phyloP scores from a whole-genome alignment of 2,888 invertebrate species.

The Mongoloraphidia duomilia region DNA sequence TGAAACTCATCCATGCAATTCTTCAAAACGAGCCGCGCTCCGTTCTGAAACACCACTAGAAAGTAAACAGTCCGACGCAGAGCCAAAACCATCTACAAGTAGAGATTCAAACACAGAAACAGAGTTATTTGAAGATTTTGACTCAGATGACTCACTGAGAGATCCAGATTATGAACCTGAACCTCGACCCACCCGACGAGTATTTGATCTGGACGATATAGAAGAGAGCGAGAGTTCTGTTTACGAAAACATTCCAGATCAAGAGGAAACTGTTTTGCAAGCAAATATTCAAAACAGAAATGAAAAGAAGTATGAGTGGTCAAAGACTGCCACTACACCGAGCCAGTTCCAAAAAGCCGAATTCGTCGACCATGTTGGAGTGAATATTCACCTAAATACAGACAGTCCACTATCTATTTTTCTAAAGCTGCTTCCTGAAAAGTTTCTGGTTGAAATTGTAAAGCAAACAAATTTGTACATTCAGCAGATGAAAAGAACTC shows the following conservation, averaged over 20 bases:
- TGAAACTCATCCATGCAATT: not conserved
- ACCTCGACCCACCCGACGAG: too few relatives aligned
- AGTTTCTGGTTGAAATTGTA: slow-evolving; percentile 1
- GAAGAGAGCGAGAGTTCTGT: too few relatives aligned
- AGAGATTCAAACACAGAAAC: too few relatives aligned
- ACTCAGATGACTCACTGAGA: not conserved
- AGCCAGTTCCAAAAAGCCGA: not conserved
- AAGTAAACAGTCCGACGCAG: too few relatives aligned
- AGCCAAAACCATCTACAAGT: too few relatives aligned
- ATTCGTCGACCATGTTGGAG: not conserved
- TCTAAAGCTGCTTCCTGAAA: not conserved
- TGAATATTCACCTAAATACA: not conserved
- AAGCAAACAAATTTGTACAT: not conserved
- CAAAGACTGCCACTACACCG: not conserved
- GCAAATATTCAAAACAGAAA: too few relatives aligned
- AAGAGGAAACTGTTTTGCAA: too few relatives aligned
- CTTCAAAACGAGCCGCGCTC: too few relatives aligned
- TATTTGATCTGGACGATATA: too few relatives aligned
- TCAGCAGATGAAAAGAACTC: not conserved
- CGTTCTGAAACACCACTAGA: too few relatives aligned
- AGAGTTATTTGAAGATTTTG: slow-evolving; percentile 1
- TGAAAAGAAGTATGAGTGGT: slow-evolving; percentile 1
- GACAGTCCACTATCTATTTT: slow-evolving; percentile 1
- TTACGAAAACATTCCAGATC: too few relatives aligned
- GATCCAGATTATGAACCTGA: too few relatives aligned